These are phyloP conservation scores for Campoletis sonorensis DNA, from an alignment of 1,140 invertebrate genomes.

Conservation along the genomic window DNA sequence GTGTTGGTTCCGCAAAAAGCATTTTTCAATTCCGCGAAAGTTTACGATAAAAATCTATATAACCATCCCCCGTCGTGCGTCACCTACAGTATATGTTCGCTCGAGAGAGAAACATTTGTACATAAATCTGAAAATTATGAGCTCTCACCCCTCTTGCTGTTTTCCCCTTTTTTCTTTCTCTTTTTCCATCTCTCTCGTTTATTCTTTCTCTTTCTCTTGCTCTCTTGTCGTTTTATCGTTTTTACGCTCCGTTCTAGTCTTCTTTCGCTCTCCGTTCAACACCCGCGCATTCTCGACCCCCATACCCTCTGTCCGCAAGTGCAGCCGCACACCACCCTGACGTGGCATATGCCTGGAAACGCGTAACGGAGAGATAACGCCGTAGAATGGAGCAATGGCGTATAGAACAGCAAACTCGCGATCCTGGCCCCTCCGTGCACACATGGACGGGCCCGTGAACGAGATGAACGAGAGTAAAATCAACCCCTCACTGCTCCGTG, in stretches of 20 bases:
- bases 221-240: slow-evolving; percentile 35
- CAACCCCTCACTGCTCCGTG: slow-evolving; percentile 34
- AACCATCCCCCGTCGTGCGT: slow-evolving; percentile 49
- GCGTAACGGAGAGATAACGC: slow-evolving; percentile 73
- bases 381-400: slow-evolving; percentile 49
- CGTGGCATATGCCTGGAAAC: slow-evolving; percentile 73
- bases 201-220: neutral
- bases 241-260: slow-evolving; percentile 45
- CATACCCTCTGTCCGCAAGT: slow-evolving; percentile 36
- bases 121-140: slow-evolving; percentile 76
- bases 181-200: slow-evolving; percentile 9
- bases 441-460: slow-evolving; percentile 43
- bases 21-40: slow-evolving; percentile 74
- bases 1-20: slow-evolving; percentile 56
- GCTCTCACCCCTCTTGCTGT: slow-evolving; percentile 1
- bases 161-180: neutral
- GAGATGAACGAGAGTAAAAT: slow-evolving; percentile 34
- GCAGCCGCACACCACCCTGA: slow-evolving; percentile 45
- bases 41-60: slow-evolving; percentile 71
- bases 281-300: slow-evolving; percentile 47
- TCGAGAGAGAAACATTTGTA: slow-evolving; percentile 72
- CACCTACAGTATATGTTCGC: slow-evolving; percentile 40
- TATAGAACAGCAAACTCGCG: slow-evolving; percentile 15
- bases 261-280: slow-evolving; percentile 49
- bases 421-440: slow-evolving; percentile 41